These are phyloP conservation scores for Lasioglossum lativentre DNA, from an alignment of 2,888 invertebrate genomes.

Conservation along the genomic window DNA sequence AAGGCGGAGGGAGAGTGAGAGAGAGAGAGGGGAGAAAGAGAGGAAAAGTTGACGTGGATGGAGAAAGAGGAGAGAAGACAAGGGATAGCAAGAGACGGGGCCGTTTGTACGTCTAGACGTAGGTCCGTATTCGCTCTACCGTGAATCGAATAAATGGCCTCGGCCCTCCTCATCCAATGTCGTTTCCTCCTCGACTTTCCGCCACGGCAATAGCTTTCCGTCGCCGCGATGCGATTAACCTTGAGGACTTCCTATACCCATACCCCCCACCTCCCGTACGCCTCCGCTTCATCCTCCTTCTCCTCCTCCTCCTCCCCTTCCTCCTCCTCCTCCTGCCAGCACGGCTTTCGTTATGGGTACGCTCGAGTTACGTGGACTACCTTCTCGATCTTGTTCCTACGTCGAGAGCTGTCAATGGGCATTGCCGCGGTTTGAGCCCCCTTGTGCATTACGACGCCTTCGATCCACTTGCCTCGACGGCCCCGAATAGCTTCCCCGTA, in stretches of 20 bases:
- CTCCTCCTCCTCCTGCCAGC: constrained; percentile 4
- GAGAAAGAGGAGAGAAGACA: constrained; percentile 11
- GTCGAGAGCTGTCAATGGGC: constrained; percentile 49
- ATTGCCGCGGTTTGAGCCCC: constrained; percentile 43
- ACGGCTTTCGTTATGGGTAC: constrained; percentile 49
- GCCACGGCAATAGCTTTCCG: constrained; percentile 68
- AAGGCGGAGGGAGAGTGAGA: not conserved
- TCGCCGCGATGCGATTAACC: constrained; percentile 73
- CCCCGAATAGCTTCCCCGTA: constrained; percentile 14
- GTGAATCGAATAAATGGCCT: constrained; percentile 74
- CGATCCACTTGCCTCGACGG: constrained; percentile 13
- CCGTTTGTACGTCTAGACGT: constrained; percentile 72
- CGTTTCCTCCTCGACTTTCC: constrained; percentile 64
- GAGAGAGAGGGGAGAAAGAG: not conserved
- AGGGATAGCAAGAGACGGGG: constrained; percentile 51
- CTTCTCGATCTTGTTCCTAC: constrained; percentile 51
- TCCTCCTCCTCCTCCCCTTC: not conserved
- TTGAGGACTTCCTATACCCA: constrained; percentile 69
- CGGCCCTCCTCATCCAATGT: constrained; percentile 55
- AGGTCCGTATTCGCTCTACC: constrained; percentile 71
- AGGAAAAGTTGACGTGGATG: constrained; percentile 23
- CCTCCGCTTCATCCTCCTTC: not conserved
- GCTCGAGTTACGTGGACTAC: constrained; percentile 58
- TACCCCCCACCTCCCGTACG: not conserved
- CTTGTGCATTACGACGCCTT: constrained; percentile 28